Base-by-base conservation (phyloP, 2,888 invertebrate genomes). In the Pyrrhia umbra region DNA sequence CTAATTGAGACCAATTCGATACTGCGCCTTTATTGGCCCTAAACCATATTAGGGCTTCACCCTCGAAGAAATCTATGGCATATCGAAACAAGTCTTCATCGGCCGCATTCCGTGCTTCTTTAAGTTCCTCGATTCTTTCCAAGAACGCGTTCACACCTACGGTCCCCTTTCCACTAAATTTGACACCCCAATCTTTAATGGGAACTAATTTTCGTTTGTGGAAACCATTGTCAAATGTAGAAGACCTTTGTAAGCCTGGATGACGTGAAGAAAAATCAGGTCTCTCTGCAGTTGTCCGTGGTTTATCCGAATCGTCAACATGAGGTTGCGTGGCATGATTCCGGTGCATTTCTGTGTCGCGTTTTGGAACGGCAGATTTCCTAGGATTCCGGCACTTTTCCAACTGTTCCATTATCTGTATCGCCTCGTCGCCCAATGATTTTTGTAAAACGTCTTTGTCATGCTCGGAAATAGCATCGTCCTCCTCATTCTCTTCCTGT, bases 51-150 rank as follows among this genome's bases (percentile, higher is more conserved):
- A 67, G 42, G 1, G 67, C 61, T 21, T 67, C 57, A 16, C 40
- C 67, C 21, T 67, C 62, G 54, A 67, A 67, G 6, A 67, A 54
- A n/a, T 67, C 67, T 27, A 67, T 58, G 6, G 62, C 61, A 40
- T 62, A 58, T 2, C 54, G 43, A 45, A 37, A 27, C 27, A 50
- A 45, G 51, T 46, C 43, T 37, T 56, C 56, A 37, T 56, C 37
- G 4, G 5, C 25, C 13, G 46, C 56, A 39, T 56, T 56, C 23
- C 46, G 46, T 5, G 46, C 46, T 2, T 56, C 37, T 46, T 56
- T 55, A 45, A 55, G 55, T 34, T 55, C 55, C 2, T 55, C 55
- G 9, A 56, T 39, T 25, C 55, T 56, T 37, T 56, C 46, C 37
- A 56, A 23, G 6, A 56, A 46, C 6, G 55, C 45, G 23, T 23